Evolutionary conservation across 2,113 vertebrate species (phyloP).

Genomic region (Heteronetta atricapilla): DNA sequence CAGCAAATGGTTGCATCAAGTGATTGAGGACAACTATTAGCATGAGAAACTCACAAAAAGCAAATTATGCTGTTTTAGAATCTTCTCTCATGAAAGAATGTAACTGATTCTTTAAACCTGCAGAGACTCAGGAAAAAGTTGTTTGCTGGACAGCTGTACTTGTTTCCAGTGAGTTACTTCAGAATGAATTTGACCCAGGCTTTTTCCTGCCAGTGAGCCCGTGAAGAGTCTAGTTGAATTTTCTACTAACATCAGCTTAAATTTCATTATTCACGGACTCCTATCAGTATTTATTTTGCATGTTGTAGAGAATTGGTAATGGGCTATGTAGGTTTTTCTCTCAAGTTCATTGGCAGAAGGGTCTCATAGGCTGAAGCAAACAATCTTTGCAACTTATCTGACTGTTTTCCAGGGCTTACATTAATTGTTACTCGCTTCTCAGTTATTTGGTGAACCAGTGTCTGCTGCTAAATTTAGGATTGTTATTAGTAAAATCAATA

Average conservation of each 20-base stretch:
- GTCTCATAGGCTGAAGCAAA: neutral
- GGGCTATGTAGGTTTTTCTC: constrained; percentile 18
- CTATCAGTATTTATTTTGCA: constrained; percentile 19
- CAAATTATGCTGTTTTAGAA: neutral
- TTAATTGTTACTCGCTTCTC: constrained; percentile 19
- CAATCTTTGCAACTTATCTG: neutral
- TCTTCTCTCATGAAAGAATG: neutral
- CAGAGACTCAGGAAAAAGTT: neutral
- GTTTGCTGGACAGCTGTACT: neutral
- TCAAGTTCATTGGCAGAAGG: neutral
- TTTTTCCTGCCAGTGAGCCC: constrained; percentile 6
- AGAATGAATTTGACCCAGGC: constrained; percentile 2
- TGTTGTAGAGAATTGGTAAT: neutral
- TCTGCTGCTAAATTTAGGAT: neutral
- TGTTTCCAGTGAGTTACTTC: constrained; percentile 1
- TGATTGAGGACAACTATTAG: neutral
- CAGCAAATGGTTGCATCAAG: neutral
- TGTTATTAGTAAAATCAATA: neutral
- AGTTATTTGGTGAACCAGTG: neutral
- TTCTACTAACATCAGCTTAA: constrained; percentile 45
- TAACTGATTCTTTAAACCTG: neutral
- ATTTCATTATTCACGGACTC: constrained; percentile 52
- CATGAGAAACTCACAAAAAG: neutral
- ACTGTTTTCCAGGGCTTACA: neutral
- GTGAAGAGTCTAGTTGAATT: neutral